These are phyloP conservation scores for Anseranas semipalmata DNA, from an alignment of 2,113 vertebrate species.

Conservation along the genomic window DNA sequence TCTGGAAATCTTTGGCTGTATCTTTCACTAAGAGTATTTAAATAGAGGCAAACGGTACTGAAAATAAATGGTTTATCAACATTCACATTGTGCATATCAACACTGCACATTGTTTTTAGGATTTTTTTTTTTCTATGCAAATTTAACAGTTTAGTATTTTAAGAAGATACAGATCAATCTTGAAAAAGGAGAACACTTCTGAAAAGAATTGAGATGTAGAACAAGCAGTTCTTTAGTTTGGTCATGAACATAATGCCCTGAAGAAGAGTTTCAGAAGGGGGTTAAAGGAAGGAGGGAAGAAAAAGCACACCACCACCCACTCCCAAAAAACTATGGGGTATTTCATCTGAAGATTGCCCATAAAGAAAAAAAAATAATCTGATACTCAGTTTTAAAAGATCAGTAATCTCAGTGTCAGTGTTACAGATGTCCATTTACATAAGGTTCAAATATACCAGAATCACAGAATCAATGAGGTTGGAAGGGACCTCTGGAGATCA, in stretches of 20 bases:
- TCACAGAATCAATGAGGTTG: too few species aligned
- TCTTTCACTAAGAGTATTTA: not conserved
- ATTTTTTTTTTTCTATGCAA: not conserved
- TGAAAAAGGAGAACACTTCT: not conserved
- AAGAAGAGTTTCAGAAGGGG: not conserved
- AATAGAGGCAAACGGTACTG: not conserved
- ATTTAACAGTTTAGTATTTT: not conserved
- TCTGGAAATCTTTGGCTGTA: not conserved
- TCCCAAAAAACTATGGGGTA: rapidly evolving
- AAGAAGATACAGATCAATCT: not conserved
- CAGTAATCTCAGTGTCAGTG: not conserved
- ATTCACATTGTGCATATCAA: too few species aligned
- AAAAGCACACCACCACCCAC: not conserved
- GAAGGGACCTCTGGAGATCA: too few species aligned
- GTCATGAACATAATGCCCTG: not conserved
- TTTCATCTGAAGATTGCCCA: not conserved
- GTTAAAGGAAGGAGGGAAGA: not conserved
- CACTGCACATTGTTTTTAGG: not conserved
- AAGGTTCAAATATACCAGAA: not conserved
- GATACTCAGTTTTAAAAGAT: not conserved
- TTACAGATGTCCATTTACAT: not conserved
- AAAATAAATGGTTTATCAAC: not conserved
- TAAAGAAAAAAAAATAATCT: not conserved
- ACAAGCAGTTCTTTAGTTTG: not conserved
- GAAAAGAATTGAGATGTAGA: not conserved